These are phyloP conservation scores for Penaeus chinensis DNA, from an alignment of 1,140 invertebrate species.

Conservation along the genomic window DNA sequence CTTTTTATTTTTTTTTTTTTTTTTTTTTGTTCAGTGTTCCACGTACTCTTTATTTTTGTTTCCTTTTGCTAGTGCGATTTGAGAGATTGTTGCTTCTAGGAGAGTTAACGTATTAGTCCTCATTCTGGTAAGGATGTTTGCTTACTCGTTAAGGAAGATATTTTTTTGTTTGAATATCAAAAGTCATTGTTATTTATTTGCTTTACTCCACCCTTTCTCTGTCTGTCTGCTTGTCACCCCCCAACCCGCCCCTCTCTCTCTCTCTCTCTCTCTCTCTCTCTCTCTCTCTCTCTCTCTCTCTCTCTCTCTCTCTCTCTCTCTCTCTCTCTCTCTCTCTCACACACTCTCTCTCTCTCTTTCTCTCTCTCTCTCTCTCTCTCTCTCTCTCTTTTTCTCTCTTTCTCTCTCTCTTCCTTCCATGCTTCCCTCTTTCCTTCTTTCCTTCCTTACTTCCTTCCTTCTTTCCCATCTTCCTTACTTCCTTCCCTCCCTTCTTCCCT, in stretches of 20 bases:
- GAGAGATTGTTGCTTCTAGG: too few species aligned
- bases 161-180: too few species aligned
- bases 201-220: not conserved
- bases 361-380: constrained; percentile 13
- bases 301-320: constrained; percentile 21
- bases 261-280: not conserved
- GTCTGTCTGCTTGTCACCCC: not conserved
- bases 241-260: not conserved
- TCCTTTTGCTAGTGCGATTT: too few species aligned
- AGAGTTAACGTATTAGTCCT: too few species aligned
- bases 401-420: constrained; percentile 6
- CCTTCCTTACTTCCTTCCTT: not conserved
- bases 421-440: not conserved
- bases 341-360: constrained; percentile 1
- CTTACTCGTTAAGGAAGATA: too few species aligned
- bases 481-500: not conserved
- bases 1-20: too few species aligned
- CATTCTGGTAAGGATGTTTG: too few species aligned
- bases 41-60: too few species aligned
- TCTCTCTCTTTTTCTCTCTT: not conserved
- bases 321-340: not conserved
- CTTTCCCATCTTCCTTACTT: not conserved
- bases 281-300: not conserved
- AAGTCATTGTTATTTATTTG: not conserved
- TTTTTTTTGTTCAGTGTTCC: too few species aligned